Base-by-base conservation (phyloP, 2,113 vertebrate species). In the Malurus alboscapulatus region DNA sequence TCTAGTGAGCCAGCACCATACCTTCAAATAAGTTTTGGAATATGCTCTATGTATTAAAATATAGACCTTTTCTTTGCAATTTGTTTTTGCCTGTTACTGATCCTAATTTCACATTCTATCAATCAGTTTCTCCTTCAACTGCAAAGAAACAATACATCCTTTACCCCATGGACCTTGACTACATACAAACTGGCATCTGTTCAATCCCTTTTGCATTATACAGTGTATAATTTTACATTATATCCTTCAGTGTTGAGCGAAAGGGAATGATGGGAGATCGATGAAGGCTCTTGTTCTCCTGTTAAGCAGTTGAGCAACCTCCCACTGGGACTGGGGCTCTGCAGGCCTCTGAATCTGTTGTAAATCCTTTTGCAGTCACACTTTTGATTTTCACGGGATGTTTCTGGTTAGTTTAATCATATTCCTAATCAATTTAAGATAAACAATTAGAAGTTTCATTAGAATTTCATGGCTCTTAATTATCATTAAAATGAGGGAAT, bases 191-290 rank as follows among this genome's bases (percentile, higher is more conserved):
- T 92, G 90, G 72, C 86, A 88, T 95, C n/a, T 73, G 18, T 86
- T 94, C 83, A 90, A 86, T 90, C 63, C 59, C 4, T 16, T 80
- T 93, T 88, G 48, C 68, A 69, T 90, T 94, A 73, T 62, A 32
- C 42, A 84, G 24, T 90, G 88, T 95, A 74, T 88, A 90, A 86
- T 95, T 94, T 96, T 92, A 73, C 79, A 73, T 93, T 92, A 58
- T 86, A 63, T 80, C n/a, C 83, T 83, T 95, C 58, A 80, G 58
- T 73, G 78, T 42, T 79, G 71, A 87, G 71, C 12, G 6, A 94
- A 90, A 42, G 29, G 38, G 92, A 87, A 85, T 47, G 54, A 68
- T 34, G 55, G 36, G 74, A 84, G 34, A 87, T 75, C 1, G 25
- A 48, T 75, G 81, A 79, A 84, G 57, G 54, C 58, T 90, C 50